Conservation (phyloP, 1,140 invertebrate genomes). For the Odontomachus brunneus region DNA sequence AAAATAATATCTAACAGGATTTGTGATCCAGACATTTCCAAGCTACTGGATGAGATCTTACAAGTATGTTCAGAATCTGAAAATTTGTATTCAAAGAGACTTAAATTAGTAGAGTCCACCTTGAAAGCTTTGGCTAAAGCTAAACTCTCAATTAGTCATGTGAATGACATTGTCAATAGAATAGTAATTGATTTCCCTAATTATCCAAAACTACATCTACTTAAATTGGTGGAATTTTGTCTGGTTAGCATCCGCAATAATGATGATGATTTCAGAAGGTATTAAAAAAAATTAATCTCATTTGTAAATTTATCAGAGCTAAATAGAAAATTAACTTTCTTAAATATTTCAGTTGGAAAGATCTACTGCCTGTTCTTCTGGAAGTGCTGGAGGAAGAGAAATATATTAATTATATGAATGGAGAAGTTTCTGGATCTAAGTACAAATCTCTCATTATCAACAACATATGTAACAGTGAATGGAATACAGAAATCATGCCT, state of each 20-base stretch:
- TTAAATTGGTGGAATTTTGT: slow-evolving; percentile 80
- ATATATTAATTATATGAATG: slow-evolving; percentile 79
- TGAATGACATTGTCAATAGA: slow-evolving; percentile 73
- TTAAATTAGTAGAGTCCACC: slow-evolving; percentile 72
- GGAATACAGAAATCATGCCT: slow-evolving; percentile 80
- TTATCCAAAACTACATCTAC: slow-evolving; percentile 72
- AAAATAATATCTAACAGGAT: slow-evolving; percentile 70
- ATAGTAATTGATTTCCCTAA: slow-evolving; percentile 78
- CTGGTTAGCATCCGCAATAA: slow-evolving; percentile 76
- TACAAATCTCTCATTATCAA: slow-evolving; percentile 84
- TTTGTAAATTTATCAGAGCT: neutral
- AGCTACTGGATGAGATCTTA: slow-evolving; percentile 74
- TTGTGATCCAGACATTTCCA: slow-evolving; percentile 65
- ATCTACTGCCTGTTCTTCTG: slow-evolving; percentile 83
- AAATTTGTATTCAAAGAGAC: slow-evolving; percentile 71
- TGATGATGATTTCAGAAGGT: slow-evolving; percentile 78
- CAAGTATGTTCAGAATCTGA: slow-evolving; percentile 70
- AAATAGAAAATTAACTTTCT: neutral
- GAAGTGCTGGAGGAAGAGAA: slow-evolving; percentile 83
- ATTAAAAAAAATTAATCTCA: neutral
- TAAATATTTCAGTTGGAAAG: slow-evolving; percentile 83
- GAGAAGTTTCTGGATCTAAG: slow-evolving; percentile 81
- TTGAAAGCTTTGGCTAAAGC: slow-evolving; percentile 68
- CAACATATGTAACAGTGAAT: slow-evolving; percentile 80
- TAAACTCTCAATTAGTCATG: slow-evolving; percentile 71